Evolutionary conservation across 2,888 invertebrate genomes (phyloP).

Genomic region (Nymphalis polychloros): DNA sequence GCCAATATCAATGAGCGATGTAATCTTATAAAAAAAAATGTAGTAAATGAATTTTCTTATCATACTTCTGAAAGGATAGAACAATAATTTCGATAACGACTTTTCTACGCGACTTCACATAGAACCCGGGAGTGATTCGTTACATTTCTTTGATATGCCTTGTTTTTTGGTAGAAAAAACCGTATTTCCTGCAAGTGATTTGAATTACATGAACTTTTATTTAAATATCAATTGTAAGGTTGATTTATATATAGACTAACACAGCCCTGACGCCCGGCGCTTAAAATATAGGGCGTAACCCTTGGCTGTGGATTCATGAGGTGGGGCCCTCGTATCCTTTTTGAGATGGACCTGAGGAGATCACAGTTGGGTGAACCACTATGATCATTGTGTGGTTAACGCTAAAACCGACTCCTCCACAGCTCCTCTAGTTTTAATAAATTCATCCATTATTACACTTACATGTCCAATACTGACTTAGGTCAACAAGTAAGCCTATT

Average conservation of each 20-base stretch:
- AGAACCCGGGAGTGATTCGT: constrained; percentile 40
- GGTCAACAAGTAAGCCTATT: too few species aligned
- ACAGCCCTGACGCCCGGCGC: not conserved
- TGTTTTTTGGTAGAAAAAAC: constrained; percentile 13
- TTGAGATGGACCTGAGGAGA: too few species aligned
- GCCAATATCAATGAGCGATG: too few species aligned
- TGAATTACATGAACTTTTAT: not conserved
- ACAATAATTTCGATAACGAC: constrained; percentile 7
- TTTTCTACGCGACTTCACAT: constrained; percentile 42
- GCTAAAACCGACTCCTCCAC: too few species aligned
- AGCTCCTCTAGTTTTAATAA: too few species aligned
- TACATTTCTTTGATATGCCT: constrained; percentile 34
- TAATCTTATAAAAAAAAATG: too few species aligned
- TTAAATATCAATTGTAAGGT: not conserved
- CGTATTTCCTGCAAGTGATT: not conserved
- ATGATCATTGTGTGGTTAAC: too few species aligned
- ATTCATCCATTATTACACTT: too few species aligned
- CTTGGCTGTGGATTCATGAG: not conserved
- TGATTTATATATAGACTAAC: not conserved
- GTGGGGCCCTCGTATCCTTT: not conserved
- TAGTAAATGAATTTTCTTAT: too few species aligned
- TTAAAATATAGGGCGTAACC: not conserved
- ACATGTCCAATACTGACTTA: too few species aligned
- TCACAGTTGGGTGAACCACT: too few species aligned
- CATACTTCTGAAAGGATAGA: not conserved